A percentile compares a stretch with the other conserved stretches of the same genome.
Conservation (phyloP, 64 coral and sea anemone species). For the Montipora cactus region DNA sequence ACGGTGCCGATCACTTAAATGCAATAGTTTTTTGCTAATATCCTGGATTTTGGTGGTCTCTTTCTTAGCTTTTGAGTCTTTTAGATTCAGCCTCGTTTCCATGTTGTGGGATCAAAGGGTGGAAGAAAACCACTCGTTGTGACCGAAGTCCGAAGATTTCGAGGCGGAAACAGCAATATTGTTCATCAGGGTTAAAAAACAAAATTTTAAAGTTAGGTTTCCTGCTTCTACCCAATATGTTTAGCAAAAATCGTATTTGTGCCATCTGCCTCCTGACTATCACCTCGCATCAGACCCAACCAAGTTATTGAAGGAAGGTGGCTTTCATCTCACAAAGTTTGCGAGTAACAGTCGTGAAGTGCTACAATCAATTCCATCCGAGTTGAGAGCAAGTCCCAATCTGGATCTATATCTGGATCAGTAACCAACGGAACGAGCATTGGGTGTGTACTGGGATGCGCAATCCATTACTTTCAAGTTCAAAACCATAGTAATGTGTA, state of each 20-base stretch:
- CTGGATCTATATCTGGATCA: constrained; percentile 51
- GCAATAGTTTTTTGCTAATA: neutral
- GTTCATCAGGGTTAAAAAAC: constrained; percentile 49
- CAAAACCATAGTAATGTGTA: neutral
- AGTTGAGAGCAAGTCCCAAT: constrained; percentile 23
- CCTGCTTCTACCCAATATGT: constrained; percentile 65
- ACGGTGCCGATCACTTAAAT: too few relatives aligned
- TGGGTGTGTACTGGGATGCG: constrained; percentile 54
- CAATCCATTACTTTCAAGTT: constrained; percentile 55
- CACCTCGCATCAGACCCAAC: neutral
- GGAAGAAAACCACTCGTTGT: constrained; percentile 17
- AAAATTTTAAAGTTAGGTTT: constrained; percentile 49
- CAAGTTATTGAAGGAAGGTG: constrained; percentile 36
- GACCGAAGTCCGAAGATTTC: constrained; percentile 16
- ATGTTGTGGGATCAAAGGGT: neutral
- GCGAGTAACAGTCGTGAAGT: constrained; percentile 46
- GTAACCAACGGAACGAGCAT: constrained; percentile 46
- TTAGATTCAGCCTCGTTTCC: neutral
- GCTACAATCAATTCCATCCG: constrained; percentile 1
- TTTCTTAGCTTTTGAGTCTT: neutral
- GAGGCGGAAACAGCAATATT: constrained; percentile 54
- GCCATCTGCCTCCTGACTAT: constrained; percentile 18
- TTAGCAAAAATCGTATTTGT: constrained; percentile 58
- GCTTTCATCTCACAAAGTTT: constrained; percentile 67
- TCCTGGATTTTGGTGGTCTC: neutral